Base-by-base conservation (phyloP, 53 echinoderm and acorn worm species). In the Echinometra lucunter region DNA sequence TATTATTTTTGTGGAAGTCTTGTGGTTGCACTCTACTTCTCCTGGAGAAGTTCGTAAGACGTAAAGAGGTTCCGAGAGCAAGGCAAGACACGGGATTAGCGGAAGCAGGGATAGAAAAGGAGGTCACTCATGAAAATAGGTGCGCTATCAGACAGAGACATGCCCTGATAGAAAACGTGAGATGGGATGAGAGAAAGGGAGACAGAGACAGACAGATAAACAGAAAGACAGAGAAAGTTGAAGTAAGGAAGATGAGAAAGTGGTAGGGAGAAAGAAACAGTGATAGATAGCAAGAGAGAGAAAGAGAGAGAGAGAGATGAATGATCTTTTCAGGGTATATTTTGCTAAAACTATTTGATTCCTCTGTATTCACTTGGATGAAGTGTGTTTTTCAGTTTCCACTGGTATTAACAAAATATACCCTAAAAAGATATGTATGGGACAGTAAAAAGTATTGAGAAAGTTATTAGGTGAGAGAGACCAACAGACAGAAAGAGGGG, bases 1-100 rank as follows among this genome's bases (percentile, higher is more conserved):
- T 27, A 28, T 38, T 74, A 49, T 44, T 91, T 44, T 67, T 66
- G 69, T 70, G 75, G 93, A 92, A 57, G 80, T 78, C 75, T 92
- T 75, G 92, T 75, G 74, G 92, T 92, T 40, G 58, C 80, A 78
- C 55, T 75, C 80, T 35, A 80, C 57, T 92, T 92, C 93, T 92
- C 37, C 6, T 34, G 93, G 80, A 92, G 45, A 92, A 57, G 56
- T 75, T 75, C 10, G 37, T n/a, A 44, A n/a, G 56, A 78, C 81
- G 28, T 92, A 42, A 92, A 92, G 93, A 56, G 93, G 93, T 92
- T 92, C 93, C 93, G 78, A 92, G 80, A 92, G 93, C 92, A 69
- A 21, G 56, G 80, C 75, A 92, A 49, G 93, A 92, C 80, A 53
- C 17, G 27, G 70, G 66, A 23, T 70, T 38, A 38, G 78, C 35